Percentiles rank a stretch among this genome's conserved stretches.
Conservation (phyloP, 2,797 vertebrate species). For the Austrolebias charrua region DNA sequence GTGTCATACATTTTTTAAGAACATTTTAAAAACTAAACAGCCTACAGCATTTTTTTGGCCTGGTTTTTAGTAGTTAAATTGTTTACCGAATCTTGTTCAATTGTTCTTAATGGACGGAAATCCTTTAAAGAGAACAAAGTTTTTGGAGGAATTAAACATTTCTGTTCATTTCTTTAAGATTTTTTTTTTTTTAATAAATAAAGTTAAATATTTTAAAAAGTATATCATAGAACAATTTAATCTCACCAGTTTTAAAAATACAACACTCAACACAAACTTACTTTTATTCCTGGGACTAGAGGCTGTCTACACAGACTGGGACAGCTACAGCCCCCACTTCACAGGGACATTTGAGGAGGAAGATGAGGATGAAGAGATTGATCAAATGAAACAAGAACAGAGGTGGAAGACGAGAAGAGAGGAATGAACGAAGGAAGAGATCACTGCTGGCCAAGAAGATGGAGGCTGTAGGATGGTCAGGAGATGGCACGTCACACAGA, state of each 20-base stretch:
- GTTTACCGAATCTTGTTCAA: too few species aligned
- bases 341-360: conserved; percentile 42
- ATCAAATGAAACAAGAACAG: conserved; percentile 28
- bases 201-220: too few species aligned
- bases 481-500: conserved; percentile 61
- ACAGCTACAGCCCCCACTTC: conserved; percentile 46
- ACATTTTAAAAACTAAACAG: too few species aligned
- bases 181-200: too few species aligned
- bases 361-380: conserved; percentile 41
- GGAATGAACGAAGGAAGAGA: conserved; percentile 60
- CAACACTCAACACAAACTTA: conserved; percentile 33
- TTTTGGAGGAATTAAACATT: too few species aligned
- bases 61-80: too few species aligned
- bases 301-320: conserved; percentile 46
- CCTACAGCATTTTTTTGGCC: too few species aligned
- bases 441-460: conserved; percentile 51
- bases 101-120: too few species aligned
- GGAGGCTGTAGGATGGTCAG: conserved; percentile 54
- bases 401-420: conserved; percentile 41
- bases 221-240: background rate
- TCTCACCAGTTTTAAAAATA: background rate
- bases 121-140: too few species aligned
- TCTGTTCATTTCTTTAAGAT: too few species aligned
- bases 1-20: too few species aligned
- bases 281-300: conserved; percentile 59